phyloP scores from a whole-genome alignment of 23 tunicate species.

The Corella eumyota region DNA sequence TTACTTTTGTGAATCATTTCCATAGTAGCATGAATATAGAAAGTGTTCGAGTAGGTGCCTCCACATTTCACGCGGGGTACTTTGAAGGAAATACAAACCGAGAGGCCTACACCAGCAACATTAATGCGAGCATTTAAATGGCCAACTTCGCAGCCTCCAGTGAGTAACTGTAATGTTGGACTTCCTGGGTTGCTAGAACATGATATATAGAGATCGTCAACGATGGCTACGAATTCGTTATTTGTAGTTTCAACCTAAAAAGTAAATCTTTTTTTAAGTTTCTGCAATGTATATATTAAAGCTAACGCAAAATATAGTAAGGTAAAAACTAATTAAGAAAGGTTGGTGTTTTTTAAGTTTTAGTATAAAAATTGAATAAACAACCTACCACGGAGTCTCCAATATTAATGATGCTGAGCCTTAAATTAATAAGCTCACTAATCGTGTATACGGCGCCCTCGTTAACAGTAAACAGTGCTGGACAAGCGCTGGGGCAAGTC shows the following conservation, averaged over 20 bases:
- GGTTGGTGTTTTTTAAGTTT: no score
- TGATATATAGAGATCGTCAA: neutral
- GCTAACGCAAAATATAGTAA: no score
- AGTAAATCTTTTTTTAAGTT: no score
- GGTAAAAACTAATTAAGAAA: no score
- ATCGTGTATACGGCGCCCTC: conserved; percentile 34
- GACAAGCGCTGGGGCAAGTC: conserved; percentile 31
- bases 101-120: neutral
- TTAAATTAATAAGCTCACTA: conserved; percentile 9
- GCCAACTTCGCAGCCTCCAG: neutral
- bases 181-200: neutral
- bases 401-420: neutral
- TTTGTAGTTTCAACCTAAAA: neutral
- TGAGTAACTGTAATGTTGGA: neutral
- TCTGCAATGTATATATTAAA: no score
- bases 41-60: no score
- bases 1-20: no score
- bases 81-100: conserved; percentile 33
- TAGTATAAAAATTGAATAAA: neutral
- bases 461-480: conserved; percentile 4
- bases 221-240: neutral
- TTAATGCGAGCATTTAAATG: neutral
- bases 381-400: neutral
- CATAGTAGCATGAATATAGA: no score
- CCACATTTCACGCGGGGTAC: conserved; percentile 15